Percentiles rank a stretch among this genome's conserved stretches.
These are phyloP conservation scores for Lasius fuliginosus DNA, from an alignment of 2,888 invertebrate genomes.

Conservation along the genomic window DNA sequence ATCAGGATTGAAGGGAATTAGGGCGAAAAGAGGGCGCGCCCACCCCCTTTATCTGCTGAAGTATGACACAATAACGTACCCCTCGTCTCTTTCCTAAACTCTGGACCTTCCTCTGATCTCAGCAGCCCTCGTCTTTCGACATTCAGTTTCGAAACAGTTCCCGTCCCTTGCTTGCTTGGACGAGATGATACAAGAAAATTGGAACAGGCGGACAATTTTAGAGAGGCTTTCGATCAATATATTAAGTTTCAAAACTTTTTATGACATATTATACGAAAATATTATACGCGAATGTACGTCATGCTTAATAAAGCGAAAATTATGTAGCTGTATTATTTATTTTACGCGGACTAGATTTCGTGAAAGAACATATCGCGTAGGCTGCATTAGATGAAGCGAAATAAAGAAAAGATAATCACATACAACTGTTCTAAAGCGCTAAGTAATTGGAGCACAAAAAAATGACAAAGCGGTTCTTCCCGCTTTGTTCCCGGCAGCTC, in stretches of 20 bases:
- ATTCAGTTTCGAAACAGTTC: slow-evolving; percentile 50
- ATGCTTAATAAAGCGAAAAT: background rate
- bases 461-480: slow-evolving; percentile 64
- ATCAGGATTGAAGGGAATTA: slow-evolving; percentile 77
- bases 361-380: background rate
- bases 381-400: slow-evolving; percentile 9
- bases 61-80: slow-evolving; percentile 78
- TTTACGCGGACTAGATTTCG: slow-evolving; percentile 13
- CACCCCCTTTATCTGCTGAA: slow-evolving; percentile 70
- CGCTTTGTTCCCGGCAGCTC: slow-evolving; percentile 70
- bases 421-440: slow-evolving; percentile 56
- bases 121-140: slow-evolving; percentile 66
- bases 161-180: slow-evolving; percentile 53
- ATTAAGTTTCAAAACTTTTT: slow-evolving; percentile 69
- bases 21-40: slow-evolving; percentile 75
- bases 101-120: slow-evolving; percentile 63
- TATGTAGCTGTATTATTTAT: background rate
- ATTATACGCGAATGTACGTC: background rate
- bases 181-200: slow-evolving; percentile 54
- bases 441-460: slow-evolving; percentile 55
- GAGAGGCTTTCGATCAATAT: slow-evolving; percentile 74
- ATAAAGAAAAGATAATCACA: slow-evolving; percentile 42
- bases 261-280: slow-evolving; percentile 39
- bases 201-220: slow-evolving; percentile 65
- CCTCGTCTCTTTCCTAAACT: slow-evolving; percentile 56